A percentile compares a stretch with the other conserved stretches of the same genome.
Conservation (phyloP, 2,888 invertebrate genomes). For the Ferdinandea cuprea region DNA sequence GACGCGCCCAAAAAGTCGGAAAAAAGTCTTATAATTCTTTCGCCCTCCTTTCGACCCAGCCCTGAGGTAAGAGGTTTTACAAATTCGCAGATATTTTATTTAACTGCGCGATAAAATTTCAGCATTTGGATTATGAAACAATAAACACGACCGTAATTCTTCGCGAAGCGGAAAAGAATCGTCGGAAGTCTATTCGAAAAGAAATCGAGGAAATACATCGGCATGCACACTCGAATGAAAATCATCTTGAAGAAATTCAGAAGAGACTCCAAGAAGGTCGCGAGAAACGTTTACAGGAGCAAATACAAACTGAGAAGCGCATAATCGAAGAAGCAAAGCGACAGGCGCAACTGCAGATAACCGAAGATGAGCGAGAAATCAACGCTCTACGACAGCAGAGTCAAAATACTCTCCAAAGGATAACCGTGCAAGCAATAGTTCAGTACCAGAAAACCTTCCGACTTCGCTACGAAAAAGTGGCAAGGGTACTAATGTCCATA, state of each 20-base stretch:
- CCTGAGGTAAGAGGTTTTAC: slow-evolving; percentile 20
- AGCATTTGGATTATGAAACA: slow-evolving; percentile 76
- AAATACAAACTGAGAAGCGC: slow-evolving; percentile 75
- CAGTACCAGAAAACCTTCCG: slow-evolving; percentile 85
- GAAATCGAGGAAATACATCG: slow-evolving; percentile 57
- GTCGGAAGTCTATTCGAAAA: slow-evolving; percentile 77
- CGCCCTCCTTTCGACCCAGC: slow-evolving; percentile 11
- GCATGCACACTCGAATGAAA: slow-evolving; percentile 77
- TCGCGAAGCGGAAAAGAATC: slow-evolving; percentile 77
- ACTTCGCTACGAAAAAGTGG: slow-evolving; percentile 85
- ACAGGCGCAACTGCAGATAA: slow-evolving; percentile 76
- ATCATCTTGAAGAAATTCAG: slow-evolving; percentile 79
- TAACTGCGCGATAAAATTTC: neutral
- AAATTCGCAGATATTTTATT: too few relatives aligned
- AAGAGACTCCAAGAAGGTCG: slow-evolving; percentile 68
- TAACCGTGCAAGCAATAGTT: slow-evolving; percentile 84
- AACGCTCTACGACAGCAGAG: slow-evolving; percentile 76
- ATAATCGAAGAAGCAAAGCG: slow-evolving; percentile 78
- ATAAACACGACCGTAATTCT: slow-evolving; percentile 77
- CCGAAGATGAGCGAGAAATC: slow-evolving; percentile 77
- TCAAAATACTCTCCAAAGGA: slow-evolving; percentile 77
- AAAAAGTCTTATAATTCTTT: slow-evolving; percentile 14
- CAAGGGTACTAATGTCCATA: slow-evolving; percentile 82
- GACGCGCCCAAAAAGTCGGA: neutral
- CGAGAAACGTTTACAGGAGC: slow-evolving; percentile 73